A percentile compares a stretch with the other conserved stretches of the same genome.
These are phyloP conservation scores for Agonum fuliginosum DNA, from an alignment of 2,888 invertebrate species.

Conservation along the genomic window DNA sequence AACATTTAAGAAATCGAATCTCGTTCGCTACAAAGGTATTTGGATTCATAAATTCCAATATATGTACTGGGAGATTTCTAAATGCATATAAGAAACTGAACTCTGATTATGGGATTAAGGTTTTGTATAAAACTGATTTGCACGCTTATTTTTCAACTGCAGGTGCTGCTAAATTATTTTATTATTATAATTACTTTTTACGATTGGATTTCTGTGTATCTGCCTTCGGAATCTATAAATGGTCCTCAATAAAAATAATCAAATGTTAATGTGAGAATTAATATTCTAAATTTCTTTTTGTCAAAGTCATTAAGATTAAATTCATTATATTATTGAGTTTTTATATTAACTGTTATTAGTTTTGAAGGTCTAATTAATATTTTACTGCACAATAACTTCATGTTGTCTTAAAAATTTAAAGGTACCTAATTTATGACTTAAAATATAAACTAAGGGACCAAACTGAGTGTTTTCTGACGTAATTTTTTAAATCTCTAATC, in stretches of 20 bases:
- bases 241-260: not conserved
- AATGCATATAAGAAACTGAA: slow-evolving; percentile 33
- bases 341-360: too few relatives aligned
- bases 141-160: slow-evolving; percentile 6
- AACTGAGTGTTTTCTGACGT: too few relatives aligned
- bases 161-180: slow-evolving; percentile 38
- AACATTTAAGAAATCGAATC: slow-evolving; percentile 60
- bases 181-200: slow-evolving; percentile 11
- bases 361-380: too few relatives aligned
- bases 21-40: slow-evolving; percentile 45
- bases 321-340: too few relatives aligned
- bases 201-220: not conserved
- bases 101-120: slow-evolving; percentile 16
- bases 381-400: too few relatives aligned
- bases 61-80: slow-evolving; percentile 43
- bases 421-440: too few relatives aligned
- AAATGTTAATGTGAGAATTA: not conserved
- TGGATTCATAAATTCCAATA: slow-evolving; percentile 56
- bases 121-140: slow-evolving; percentile 26
- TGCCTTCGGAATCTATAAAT: not conserved
- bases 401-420: too few relatives aligned
- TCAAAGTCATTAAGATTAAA: too few relatives aligned
- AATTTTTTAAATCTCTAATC: too few relatives aligned
- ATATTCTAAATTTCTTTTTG: too few relatives aligned
- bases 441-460: too few relatives aligned